Conservation (phyloP, 2,797 vertebrate genomes). For the Scarus forsteni region DNA sequence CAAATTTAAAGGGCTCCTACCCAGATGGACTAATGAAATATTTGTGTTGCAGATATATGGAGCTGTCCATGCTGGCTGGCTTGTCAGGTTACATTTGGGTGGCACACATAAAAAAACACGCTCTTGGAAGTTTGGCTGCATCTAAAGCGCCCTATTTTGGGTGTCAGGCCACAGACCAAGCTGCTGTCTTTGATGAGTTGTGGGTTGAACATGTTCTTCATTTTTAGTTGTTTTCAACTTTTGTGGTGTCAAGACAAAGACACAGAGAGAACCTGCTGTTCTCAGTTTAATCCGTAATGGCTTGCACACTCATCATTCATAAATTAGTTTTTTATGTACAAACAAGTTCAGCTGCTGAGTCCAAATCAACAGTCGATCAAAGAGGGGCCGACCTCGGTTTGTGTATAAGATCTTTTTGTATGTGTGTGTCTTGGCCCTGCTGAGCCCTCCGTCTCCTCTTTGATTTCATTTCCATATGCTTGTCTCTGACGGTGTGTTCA, state of each 20-base stretch:
- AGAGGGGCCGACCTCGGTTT: not conserved
- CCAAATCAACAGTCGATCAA: conserved; percentile 19
- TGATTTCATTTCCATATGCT: conserved; percentile 66
- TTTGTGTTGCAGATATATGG: too few relatives aligned
- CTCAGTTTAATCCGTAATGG: not conserved
- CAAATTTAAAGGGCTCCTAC: too few relatives aligned
- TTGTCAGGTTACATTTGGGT: too few relatives aligned
- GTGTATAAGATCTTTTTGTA: conserved; percentile 2
- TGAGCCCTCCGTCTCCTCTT: conserved; percentile 27
- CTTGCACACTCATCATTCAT: not conserved
- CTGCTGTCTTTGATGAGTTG: not conserved
- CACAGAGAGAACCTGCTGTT: not conserved
- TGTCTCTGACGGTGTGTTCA: conserved; percentile 30
- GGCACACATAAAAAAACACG: too few relatives aligned
- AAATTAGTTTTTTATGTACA: conserved; percentile 14
- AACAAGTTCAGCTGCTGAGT: not conserved
- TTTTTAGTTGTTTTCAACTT: conserved; percentile 1
- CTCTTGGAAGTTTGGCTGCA: too few relatives aligned
- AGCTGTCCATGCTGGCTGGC: too few relatives aligned
- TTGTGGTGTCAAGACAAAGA: not conserved
- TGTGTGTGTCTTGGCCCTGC: conserved; percentile 21
- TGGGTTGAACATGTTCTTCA: not conserved
- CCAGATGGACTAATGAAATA: too few relatives aligned
- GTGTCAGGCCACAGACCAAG: not conserved
- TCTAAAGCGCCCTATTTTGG: too few relatives aligned